Conservation (phyloP, 2,888 invertebrate genomes). For the Andrena hattorfiana region DNA sequence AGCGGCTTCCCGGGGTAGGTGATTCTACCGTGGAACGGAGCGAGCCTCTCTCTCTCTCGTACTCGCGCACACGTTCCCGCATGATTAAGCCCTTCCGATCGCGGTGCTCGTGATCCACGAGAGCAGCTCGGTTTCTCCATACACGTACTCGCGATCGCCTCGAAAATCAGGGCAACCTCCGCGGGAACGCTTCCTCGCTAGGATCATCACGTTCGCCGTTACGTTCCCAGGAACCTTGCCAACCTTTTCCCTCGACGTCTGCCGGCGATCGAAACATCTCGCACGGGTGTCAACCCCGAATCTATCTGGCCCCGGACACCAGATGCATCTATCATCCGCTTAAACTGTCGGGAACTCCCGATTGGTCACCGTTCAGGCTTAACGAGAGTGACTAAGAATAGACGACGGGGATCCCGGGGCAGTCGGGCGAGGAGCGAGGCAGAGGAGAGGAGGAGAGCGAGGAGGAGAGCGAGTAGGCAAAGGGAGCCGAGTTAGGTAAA, state of each 20-base stretch:
- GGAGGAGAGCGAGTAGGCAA: slow-evolving; percentile 62
- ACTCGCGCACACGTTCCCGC: slow-evolving; percentile 50
- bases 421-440: slow-evolving; percentile 44
- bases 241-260: not conserved
- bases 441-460: slow-evolving; percentile 48
- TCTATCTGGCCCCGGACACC: slow-evolving; percentile 5
- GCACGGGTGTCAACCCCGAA: slow-evolving; percentile 38
- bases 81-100: slow-evolving; percentile 72
- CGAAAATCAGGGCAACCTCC: slow-evolving; percentile 68
- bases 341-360: slow-evolving; percentile 35
- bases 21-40: slow-evolving; percentile 45
- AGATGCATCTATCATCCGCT: slow-evolving; percentile 10
- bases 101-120: slow-evolving; percentile 69
- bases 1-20: slow-evolving; percentile 40
- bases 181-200: slow-evolving; percentile 40
- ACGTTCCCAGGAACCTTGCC: slow-evolving; percentile 23
- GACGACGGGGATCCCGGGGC: slow-evolving; percentile 52
- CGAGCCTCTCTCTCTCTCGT: slow-evolving; percentile 25
- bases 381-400: slow-evolving; percentile 81
- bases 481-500: slow-evolving; percentile 71
- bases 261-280: slow-evolving; percentile 3
- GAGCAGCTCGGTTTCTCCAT: slow-evolving; percentile 20
- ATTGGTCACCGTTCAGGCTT: slow-evolving; percentile 64
- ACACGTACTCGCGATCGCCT: slow-evolving; percentile 32
- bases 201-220: not conserved